Percentiles rank a stretch among this genome's conserved stretches.
Conservation (phyloP, 2,797 vertebrate genomes). For the Prunella strophiata region DNA sequence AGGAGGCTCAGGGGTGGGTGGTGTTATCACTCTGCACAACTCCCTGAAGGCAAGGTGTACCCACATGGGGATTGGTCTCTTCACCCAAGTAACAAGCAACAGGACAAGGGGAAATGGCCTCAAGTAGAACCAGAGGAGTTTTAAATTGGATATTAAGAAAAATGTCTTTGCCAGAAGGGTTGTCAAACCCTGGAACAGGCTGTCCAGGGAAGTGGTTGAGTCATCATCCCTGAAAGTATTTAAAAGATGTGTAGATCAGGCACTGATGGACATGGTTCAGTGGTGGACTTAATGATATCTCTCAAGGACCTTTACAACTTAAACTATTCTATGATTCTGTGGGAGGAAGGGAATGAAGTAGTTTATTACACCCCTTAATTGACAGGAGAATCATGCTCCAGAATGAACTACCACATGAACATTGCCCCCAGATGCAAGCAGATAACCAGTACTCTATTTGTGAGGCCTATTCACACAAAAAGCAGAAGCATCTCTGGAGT, state of each 20-base stretch:
- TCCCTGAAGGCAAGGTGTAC: background rate
- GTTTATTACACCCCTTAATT: background rate
- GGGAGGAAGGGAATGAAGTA: background rate
- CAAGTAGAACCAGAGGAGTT: background rate
- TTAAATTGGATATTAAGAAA: background rate
- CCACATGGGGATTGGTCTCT: background rate
- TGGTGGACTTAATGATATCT: background rate
- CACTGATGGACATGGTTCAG: background rate
- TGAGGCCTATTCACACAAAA: background rate
- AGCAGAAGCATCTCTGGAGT: background rate
- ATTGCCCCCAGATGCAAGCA: background rate
- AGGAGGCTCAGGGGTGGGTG: background rate
- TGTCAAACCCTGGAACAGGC: background rate
- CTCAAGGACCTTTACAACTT: background rate
- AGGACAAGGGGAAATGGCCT: background rate
- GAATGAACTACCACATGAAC: background rate
- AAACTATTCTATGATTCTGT: background rate
- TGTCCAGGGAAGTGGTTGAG: background rate
- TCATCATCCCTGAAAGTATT: background rate
- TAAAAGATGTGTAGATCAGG: background rate
- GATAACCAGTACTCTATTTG: background rate
- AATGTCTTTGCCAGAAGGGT: background rate
- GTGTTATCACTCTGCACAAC: background rate
- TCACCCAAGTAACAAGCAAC: background rate
- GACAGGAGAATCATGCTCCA: background rate